A percentile compares a stretch with the other conserved stretches of the same genome.
These are phyloP conservation scores for Abscondita cerata DNA, from an alignment of 2,888 invertebrate genomes.

Conservation along the genomic window DNA sequence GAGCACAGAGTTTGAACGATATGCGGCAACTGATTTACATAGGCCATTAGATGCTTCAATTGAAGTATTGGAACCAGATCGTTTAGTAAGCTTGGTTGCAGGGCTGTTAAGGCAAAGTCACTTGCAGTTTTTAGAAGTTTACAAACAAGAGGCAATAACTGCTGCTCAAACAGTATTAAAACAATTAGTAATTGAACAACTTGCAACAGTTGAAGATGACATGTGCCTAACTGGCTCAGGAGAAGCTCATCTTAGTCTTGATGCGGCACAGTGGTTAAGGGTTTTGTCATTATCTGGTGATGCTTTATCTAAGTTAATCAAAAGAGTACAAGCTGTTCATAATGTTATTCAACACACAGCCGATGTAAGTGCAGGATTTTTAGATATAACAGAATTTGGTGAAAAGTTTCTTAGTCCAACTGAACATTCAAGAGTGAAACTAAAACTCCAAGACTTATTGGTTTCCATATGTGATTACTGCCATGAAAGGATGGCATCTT, in stretches of 20 bases:
- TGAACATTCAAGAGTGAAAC: conserved; percentile 73
- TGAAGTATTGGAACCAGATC: conserved; percentile 81
- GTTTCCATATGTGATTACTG: conserved; percentile 88
- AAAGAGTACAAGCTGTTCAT: conserved; percentile 76
- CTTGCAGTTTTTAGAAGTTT: conserved; percentile 86
- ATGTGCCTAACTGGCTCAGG: conserved; percentile 62
- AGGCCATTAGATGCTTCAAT: conserved; percentile 71
- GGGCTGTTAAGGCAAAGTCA: conserved; percentile 88
- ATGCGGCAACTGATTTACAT: conserved; percentile 90
- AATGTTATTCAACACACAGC: conserved; percentile 81
- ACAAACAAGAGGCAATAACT: conserved; percentile 88
- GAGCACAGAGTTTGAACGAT: conserved; percentile 88
- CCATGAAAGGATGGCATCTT: conserved; percentile 89
- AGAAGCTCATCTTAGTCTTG: conserved; percentile 55
- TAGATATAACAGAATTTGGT: conserved; percentile 51
- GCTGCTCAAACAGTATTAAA: conserved; percentile 89
- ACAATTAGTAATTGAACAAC: conserved; percentile 83
- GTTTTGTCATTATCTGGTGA: conserved; percentile 54
- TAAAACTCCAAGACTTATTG: conserved; percentile 78
- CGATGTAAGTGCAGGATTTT: conserved; percentile 67
- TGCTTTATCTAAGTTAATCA: conserved; percentile 67
- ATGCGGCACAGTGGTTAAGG: conserved; percentile 56
- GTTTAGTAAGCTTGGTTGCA: conserved; percentile 69
- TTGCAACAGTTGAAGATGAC: conserved; percentile 66
- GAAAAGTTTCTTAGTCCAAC: conserved; percentile 74